Base-by-base conservation (phyloP, 2,888 invertebrate genomes). In the Polymixis flavicincta region DNA sequence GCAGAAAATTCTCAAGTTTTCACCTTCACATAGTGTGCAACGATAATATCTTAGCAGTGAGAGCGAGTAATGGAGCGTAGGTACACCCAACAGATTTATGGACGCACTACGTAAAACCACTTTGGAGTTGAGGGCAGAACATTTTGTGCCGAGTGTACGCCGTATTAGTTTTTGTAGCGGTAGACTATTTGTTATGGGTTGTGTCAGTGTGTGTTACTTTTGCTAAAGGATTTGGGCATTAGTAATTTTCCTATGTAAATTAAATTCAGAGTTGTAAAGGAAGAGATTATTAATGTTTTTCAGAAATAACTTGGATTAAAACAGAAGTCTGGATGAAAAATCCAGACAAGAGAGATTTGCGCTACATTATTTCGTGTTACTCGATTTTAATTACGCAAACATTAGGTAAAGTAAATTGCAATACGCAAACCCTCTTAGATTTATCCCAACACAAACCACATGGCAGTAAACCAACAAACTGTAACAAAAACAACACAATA, bases 31-130 rank as follows among this genome's bases (percentile, higher is more conserved):
- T 73, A 67, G 63, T 70, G 74, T 70, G 74, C 60, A 65, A 37
- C 84, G 74, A 87, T 88, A 87, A 87, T 88, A 87, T 88, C 84
- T 85, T 83, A 85, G 84, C 76, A 59, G 74, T 59, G 83, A 82
- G 85, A 84, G 83, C 87, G 87, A 88, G 91, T 92, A 92, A 93
- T 92, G 92, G 92, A 90, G 88, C 91, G 89, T 88, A n/a, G n/a
- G n/a, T n/a, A 88, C 86, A 86, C 85, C 80, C 85, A 89, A 85
- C 86, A 91, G 90, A 92, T 92, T 92, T 92, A 92, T 92, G 87
- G 85, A 72, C 78, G 78, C 88, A 82, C 87, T 88, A 83, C 83
- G 84, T 78, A 83, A 76, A 83, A 85, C 83, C 85, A 86, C 82
- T 83, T 83, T 79, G 71, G 82, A 87, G 75, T 82, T 80, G 80